A percentile compares a stretch with the other conserved stretches of the same genome.
These are phyloP conservation scores for Catagonus wagneri DNA, from an alignment of 2,113 vertebrate species.

Conservation along the genomic window DNA sequence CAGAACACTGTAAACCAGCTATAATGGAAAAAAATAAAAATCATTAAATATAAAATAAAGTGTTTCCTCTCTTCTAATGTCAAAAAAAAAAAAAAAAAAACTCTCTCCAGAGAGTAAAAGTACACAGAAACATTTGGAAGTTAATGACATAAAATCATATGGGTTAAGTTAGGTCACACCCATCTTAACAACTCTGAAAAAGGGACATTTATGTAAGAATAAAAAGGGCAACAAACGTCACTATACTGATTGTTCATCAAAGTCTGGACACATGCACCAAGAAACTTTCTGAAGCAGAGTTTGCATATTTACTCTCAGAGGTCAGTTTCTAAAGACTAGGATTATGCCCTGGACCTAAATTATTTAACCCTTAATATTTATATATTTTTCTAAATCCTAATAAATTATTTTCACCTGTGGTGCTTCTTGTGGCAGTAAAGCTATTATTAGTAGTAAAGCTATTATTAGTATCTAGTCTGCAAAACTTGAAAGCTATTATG, in stretches of 20 bases:
- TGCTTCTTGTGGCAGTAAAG: not conserved
- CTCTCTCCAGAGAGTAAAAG: not conserved
- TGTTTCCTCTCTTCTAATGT: too few relatives aligned
- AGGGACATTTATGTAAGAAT: not conserved
- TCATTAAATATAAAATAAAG: too few relatives aligned
- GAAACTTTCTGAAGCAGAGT: not conserved
- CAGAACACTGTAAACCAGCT: too few relatives aligned
- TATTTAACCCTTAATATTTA: not conserved
- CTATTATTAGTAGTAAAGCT: not conserved
- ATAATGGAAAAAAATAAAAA: too few relatives aligned
- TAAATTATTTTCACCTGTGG: constrained; percentile 33
- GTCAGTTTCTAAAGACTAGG: constrained; percentile 51
- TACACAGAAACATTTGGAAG: constrained; percentile 44
- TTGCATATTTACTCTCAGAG: not conserved
- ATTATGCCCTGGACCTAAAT: constrained; percentile 1
- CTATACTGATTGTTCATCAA: not conserved
- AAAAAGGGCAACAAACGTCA: not conserved
- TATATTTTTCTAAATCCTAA: constrained; percentile 31
- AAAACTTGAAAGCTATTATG: not conserved
- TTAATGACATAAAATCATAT: constrained; percentile 17
- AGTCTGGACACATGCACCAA: not conserved
- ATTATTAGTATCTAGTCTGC: not conserved
- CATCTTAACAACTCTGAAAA: not conserved
- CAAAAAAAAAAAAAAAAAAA: not conserved
- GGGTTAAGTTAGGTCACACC: not conserved